Evolutionary conservation across 2,888 invertebrate genomes (phyloP).

Genomic region (Troides aeacus): DNA sequence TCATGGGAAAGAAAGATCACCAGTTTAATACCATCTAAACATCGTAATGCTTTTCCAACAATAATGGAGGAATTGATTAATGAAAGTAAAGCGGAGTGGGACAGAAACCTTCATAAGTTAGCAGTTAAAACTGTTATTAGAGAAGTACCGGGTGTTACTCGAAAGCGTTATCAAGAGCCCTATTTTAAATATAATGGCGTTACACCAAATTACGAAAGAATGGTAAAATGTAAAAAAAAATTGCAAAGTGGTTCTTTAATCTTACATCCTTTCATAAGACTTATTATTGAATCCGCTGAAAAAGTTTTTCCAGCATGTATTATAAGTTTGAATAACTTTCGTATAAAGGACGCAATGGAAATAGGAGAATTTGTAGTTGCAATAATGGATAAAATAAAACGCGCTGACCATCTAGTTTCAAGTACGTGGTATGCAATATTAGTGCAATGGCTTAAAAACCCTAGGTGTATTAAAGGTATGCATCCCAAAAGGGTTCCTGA

Average conservation of each 20-base stretch:
- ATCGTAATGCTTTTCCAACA: conserved; percentile 79
- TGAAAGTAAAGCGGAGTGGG: conserved; percentile 81
- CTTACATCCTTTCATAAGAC: conserved; percentile 82
- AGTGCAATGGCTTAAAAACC: conserved; percentile 72
- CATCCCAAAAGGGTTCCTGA: conserved; percentile 56
- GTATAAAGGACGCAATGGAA: conserved; percentile 60
- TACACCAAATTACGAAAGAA: conserved; percentile 80
- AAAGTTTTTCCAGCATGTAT: conserved; percentile 75
- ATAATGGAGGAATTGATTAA: conserved; percentile 75
- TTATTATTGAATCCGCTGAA: conserved; percentile 77
- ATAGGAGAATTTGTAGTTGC: conserved; percentile 57
- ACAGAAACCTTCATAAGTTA: conserved; percentile 80
- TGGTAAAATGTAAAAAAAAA: conserved; percentile 77
- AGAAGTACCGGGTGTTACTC: conserved; percentile 78
- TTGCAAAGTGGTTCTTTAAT: conserved; percentile 80
- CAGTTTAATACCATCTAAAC: conserved; percentile 73
- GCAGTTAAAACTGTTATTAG: conserved; percentile 83
- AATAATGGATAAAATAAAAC: conserved; percentile 63
- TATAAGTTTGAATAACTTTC: conserved; percentile 75
- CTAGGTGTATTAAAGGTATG: conserved; percentile 68
- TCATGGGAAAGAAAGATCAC: conserved; percentile 82
- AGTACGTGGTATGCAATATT: conserved; percentile 71
- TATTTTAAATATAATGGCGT: conserved; percentile 82
- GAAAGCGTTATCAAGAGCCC: conserved; percentile 67
- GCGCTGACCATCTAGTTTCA: conserved; percentile 67